phyloP scores from a whole-genome alignment of 2,113 vertebrate genomes.

The Podarcis muralis region DNA sequence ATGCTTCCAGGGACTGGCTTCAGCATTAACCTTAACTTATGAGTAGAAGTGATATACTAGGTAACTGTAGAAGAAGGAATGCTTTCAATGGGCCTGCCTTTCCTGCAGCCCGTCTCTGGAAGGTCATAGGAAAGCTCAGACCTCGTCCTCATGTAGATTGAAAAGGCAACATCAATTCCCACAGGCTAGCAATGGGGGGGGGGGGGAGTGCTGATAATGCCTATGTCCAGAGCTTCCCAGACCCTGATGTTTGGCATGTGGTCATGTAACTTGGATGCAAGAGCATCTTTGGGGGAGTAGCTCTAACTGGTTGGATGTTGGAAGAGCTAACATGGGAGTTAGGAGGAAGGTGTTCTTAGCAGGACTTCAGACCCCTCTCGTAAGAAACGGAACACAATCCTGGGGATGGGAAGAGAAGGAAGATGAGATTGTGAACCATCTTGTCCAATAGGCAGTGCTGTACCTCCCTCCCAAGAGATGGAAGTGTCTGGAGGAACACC shows the following conservation, averaged over 20 bases:
- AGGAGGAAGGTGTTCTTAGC: neutral
- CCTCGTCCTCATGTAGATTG: neutral
- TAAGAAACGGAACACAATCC: neutral
- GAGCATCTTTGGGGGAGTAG: neutral
- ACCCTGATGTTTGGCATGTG: neutral
- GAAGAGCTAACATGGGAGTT: neutral
- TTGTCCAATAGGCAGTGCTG: neutral
- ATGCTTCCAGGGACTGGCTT: neutral
- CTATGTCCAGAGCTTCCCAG: neutral
- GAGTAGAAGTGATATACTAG: neutral
- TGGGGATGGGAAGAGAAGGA: neutral
- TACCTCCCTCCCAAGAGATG: neutral
- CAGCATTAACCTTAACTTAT: too few relatives aligned
- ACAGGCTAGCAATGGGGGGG: too few relatives aligned
- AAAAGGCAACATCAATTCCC: neutral
- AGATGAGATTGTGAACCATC: neutral
- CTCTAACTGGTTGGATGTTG: neutral
- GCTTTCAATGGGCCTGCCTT: neutral
- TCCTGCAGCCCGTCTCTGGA: neutral
- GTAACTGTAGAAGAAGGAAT: neutral
- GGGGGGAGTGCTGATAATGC: too few relatives aligned
- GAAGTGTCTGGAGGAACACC: neutral
- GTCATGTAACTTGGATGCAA: accelerated
- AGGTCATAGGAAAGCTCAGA: neutral
- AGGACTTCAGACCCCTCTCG: neutral